Base-by-base conservation (phyloP, 2,113 vertebrate genomes). In the Ceyx cyanopectus region DNA sequence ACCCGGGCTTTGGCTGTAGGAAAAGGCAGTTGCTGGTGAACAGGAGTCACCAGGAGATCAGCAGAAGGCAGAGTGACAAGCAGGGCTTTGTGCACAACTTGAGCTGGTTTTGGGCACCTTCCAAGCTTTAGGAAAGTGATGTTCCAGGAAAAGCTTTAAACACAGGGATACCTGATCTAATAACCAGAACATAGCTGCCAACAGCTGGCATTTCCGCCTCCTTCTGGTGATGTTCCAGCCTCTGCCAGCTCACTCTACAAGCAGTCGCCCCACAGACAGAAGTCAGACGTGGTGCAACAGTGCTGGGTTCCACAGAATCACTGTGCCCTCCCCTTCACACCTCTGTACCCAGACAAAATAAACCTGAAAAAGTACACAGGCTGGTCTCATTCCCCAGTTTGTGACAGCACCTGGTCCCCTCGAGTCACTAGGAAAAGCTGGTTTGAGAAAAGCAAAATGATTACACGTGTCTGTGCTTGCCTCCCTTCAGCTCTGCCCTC, bases 321-420 rank as follows among this genome's bases (percentile, higher is more conserved):
- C 43, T 12, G 27, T 30, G 45, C 21, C 32, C 8, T 79, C 69
- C 45, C 37, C 37, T 37, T 37, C 29, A 30, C 62, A 23, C 3
- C 3, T 5, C 62, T 1, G 0, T 20, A 26, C 10, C 50, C 14
- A 34, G 14, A 2, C 16, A 14, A 4, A 45, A 2, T 19, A 14
- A 4, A 45, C 41, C 45, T 37, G 51, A 81, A 41, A 32, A 76
- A 41, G 14, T 19, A 30, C 19, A 24, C 56, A 80, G 27, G 27
- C 46, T 50, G 29, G 32, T 24, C 30, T 61, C 37, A 27, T 23
- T 67, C 67, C 20, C 60, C 19, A 21, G 13, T 27, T 26, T 37
- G 34, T 8, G 26, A 26, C 4, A 73, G 34, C 32, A 60, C 26
- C 17, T 21, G 6, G 50, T 43, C 34, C 68, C 26, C 9, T 18